Conservation (phyloP, 2,888 invertebrate species). For the Ypsolopha scabrella region DNA sequence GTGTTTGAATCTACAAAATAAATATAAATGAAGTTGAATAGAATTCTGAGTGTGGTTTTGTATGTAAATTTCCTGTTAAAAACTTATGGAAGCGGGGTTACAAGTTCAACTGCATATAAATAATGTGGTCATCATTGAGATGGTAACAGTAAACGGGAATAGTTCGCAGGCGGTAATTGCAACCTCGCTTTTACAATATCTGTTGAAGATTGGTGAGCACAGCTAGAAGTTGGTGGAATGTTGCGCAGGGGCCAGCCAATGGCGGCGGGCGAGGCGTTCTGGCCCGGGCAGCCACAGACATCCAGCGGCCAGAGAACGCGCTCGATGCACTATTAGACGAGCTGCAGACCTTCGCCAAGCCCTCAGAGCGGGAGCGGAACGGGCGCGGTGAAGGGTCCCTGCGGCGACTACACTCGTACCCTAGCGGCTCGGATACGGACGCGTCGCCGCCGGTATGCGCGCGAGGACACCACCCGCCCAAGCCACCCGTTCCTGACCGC, state of each 20-base stretch:
- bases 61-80: slow-evolving; percentile 27
- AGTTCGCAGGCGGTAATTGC: slow-evolving; percentile 21
- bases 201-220: slow-evolving; percentile 37
- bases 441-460: slow-evolving; percentile 81
- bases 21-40: too few relatives aligned
- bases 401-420: slow-evolving; percentile 85
- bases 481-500: slow-evolving; percentile 87
- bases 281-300: slow-evolving; percentile 33
- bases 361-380: slow-evolving; percentile 40
- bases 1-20: too few relatives aligned
- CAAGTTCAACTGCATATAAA: slow-evolving; percentile 16
- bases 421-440: slow-evolving; percentile 87
- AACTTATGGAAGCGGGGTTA: slow-evolving; percentile 38
- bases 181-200: slow-evolving; percentile 46
- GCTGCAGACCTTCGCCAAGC: slow-evolving; percentile 89
- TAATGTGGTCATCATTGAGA: neutral
- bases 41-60: too few relatives aligned
- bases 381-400: slow-evolving; percentile 71
- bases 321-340: slow-evolving; percentile 97
- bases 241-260: slow-evolving; percentile 45
- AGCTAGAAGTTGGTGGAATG: slow-evolving; percentile 51
- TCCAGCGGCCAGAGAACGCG: slow-evolving; percentile 90
- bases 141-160: neutral
- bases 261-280: slow-evolving; percentile 38
- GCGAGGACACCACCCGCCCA: slow-evolving; percentile 67